These are phyloP conservation scores for Corythornis madagascariensis DNA, from an alignment of 2,113 vertebrate genomes.

Conservation along the genomic window DNA sequence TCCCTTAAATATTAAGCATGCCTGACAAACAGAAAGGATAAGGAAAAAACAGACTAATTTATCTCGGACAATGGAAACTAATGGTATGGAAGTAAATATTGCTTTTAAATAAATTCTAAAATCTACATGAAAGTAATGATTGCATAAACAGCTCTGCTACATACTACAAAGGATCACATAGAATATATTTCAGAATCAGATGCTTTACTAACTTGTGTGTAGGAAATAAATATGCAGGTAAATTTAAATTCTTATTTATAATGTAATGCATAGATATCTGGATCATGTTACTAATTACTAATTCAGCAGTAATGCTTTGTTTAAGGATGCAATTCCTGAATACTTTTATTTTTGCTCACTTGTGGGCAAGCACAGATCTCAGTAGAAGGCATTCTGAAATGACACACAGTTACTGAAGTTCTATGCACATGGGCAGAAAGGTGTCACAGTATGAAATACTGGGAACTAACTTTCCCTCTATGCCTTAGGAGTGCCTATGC, in stretches of 20 bases:
- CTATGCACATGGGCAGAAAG: neutral
- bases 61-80: neutral
- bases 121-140: neutral
- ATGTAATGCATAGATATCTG: neutral
- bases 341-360: neutral
- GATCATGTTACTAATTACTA: neutral
- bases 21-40: neutral
- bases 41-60: neutral
- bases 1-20: neutral
- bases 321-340: neutral
- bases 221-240: neutral
- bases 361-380: neutral
- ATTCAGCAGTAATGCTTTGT: neutral
- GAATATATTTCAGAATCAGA: neutral
- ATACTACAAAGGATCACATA: neutral
- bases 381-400: neutral
- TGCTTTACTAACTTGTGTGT: neutral
- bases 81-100: neutral
- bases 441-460: neutral
- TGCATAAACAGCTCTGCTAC: neutral
- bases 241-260: neutral
- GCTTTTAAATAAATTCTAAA: conserved; percentile 28
- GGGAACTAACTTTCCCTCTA: neutral
- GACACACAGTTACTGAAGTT: neutral
- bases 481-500: neutral